Evolutionary conservation across 2,888 invertebrate genomes (phyloP).

Genomic region (Epinotia brunnichana): DNA sequence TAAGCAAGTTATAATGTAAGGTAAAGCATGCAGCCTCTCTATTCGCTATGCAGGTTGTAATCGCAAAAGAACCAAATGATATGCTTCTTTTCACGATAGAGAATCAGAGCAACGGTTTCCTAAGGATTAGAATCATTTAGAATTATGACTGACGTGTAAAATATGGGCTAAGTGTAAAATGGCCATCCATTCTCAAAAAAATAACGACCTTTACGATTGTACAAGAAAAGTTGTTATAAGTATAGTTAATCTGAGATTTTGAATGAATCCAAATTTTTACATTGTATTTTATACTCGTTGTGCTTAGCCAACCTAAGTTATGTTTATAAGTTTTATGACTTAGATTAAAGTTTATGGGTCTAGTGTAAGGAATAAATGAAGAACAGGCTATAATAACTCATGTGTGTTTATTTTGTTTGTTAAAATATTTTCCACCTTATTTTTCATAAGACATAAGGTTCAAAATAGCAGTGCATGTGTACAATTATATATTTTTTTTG

Average conservation of each 20-base stretch:
- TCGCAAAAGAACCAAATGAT: no score
- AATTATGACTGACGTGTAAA: background rate
- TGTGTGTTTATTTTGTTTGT: background rate
- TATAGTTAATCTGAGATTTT: no score
- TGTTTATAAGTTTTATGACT: background rate
- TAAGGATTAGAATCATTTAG: background rate
- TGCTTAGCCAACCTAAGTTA: slow-evolving; percentile 3
- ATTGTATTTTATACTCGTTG: background rate
- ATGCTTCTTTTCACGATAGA: no score
- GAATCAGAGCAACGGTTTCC: no score
- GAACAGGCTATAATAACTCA: background rate
- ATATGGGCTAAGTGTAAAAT: background rate
- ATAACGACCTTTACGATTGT: background rate
- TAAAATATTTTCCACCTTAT: background rate
- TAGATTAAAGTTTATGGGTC: slow-evolving; percentile 1
- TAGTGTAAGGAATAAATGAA: background rate
- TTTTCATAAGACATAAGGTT: background rate
- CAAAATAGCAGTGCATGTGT: no score
- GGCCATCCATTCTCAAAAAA: background rate
- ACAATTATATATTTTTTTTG: no score
- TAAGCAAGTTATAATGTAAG: no score
- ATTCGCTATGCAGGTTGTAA: no score
- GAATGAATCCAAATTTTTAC: background rate
- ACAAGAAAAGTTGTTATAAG: background rate
- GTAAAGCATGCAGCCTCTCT: no score